Base-by-base conservation (phyloP, 2,888 invertebrate genomes). In the Cerastis rubricosa region DNA sequence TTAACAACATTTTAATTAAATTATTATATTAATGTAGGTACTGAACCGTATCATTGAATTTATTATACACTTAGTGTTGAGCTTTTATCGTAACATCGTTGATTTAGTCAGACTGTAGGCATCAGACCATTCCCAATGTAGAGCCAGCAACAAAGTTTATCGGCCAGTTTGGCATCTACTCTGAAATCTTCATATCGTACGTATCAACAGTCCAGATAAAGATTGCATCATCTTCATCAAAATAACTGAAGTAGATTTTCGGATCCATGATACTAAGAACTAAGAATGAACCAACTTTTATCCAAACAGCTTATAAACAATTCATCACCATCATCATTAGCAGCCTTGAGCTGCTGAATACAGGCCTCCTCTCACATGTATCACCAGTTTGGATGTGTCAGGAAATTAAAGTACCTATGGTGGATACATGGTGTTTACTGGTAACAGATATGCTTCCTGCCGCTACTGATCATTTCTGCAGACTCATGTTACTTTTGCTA, bases 1-100 rank as follows among this genome's bases (percentile, higher is more conserved):
- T 35, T 70, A 78, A 57, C 66, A 82, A 66, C 35, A 54, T 51
- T 63, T 43, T 54, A 49, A 64, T 68, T 49, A 66, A 45, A 68
- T 82, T 68, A 70, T 83, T 70, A 78, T 66, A 70, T n/a, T 11
- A 78, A 77, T 49, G 65, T 54, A 35, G 63, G 49, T 68, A 54
- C 49, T 68, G 68, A 25, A 67, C 47, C 61, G 54, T 67, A 67
- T 67, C 61, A 71, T 83, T 78, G 49, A 83, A 83, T 80, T 80
- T 67, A 83, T 83, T 57, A 77, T 63, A 71, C 83, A 80, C 70
- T 80, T 71, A 77, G 69, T 63, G 66, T 45, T 83, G 78, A 80
- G 83, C 78, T 80, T 83, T 83, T 57, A 78, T 71, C 78, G 54
- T 66, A 63, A 80, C 70, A 70, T 77, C 69, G 54, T 66, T 78